These are phyloP conservation scores for Drosophila atripex DNA, from an alignment of 2,888 invertebrate genomes.

Conservation along the genomic window DNA sequence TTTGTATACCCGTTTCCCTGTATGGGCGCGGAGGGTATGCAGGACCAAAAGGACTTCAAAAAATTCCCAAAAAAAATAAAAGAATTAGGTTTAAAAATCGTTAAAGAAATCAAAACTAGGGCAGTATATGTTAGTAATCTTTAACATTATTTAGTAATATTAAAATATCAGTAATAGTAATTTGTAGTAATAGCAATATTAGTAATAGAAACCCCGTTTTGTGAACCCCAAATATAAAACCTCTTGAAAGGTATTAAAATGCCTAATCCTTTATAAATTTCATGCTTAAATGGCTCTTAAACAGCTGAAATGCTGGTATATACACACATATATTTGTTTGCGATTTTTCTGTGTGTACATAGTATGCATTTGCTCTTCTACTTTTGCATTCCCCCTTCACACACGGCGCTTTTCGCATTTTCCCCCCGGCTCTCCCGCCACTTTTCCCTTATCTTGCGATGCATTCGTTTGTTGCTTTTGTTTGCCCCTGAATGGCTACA, in stretches of 20 bases:
- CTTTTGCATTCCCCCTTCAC: constrained; percentile 41
- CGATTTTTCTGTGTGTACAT: constrained; percentile 48
- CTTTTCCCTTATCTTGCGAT: constrained; percentile 7
- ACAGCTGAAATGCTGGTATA: constrained; percentile 63
- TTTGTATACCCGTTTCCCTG: constrained; percentile 25
- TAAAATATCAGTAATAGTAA: too few species aligned
- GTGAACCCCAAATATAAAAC: neutral
- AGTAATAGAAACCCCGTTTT: too few species aligned
- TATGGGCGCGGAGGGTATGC: neutral
- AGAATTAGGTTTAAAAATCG: too few species aligned
- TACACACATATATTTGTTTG: constrained; percentile 61
- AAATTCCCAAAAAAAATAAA: too few species aligned
- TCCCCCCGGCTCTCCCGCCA: neutral
- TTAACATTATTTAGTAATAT: too few species aligned
- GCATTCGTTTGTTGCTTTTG: constrained; percentile 52
- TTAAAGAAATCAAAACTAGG: too few species aligned
- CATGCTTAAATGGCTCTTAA: constrained; percentile 52
- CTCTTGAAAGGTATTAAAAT: neutral
- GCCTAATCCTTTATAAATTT: neutral
- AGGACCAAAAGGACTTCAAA: neutral
- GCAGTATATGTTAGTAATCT: too few species aligned
- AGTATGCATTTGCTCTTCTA: constrained; percentile 44
- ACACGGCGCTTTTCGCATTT: neutral
- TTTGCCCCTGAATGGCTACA: constrained; percentile 74
- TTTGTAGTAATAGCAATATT: too few species aligned